Evolutionary conservation across 1,140 invertebrate species (phyloP).

Genomic region (Drusus annulatus): DNA sequence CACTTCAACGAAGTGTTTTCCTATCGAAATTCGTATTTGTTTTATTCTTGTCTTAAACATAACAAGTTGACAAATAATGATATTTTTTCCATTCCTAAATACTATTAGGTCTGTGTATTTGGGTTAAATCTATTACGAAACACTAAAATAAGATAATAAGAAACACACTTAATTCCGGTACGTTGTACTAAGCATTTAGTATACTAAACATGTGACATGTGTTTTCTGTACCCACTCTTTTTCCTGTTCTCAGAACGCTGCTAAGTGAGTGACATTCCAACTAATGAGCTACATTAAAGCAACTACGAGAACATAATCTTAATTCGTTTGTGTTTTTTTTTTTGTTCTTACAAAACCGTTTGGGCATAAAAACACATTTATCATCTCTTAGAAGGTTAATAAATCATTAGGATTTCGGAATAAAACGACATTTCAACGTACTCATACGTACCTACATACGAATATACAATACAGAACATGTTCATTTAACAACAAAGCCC

Average conservation of each 20-base stretch:
- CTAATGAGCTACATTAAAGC: constrained; percentile 38
- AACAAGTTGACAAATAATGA: no score
- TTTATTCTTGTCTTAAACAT: no score
- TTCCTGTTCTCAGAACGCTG: constrained; percentile 12
- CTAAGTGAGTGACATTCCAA: constrained; percentile 29
- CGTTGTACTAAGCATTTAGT: neutral
- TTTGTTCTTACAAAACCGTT: neutral
- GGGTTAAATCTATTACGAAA: no score
- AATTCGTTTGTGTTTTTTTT: constrained; percentile 35
- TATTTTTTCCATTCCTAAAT: no score
- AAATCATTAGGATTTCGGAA: constrained; percentile 18
- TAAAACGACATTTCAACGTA: constrained; percentile 22
- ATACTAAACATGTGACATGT: constrained; percentile 1
- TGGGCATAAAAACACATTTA: constrained; percentile 27
- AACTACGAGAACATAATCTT: constrained; percentile 30
- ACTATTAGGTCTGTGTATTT: no score
- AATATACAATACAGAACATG: no score
- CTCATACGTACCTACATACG: no score
- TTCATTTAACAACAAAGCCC: no score
- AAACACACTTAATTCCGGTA: no score
- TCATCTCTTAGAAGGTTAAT: constrained; percentile 26
- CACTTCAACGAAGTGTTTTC: no score
- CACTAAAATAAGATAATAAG: no score
- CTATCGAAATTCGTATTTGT: no score
- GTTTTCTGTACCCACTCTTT: neutral